Evolutionary conservation across 2,113 vertebrate species (phyloP), one percentile per base, ranked within the genome.

Genomic region (Artemisiospiza belli): DNA sequence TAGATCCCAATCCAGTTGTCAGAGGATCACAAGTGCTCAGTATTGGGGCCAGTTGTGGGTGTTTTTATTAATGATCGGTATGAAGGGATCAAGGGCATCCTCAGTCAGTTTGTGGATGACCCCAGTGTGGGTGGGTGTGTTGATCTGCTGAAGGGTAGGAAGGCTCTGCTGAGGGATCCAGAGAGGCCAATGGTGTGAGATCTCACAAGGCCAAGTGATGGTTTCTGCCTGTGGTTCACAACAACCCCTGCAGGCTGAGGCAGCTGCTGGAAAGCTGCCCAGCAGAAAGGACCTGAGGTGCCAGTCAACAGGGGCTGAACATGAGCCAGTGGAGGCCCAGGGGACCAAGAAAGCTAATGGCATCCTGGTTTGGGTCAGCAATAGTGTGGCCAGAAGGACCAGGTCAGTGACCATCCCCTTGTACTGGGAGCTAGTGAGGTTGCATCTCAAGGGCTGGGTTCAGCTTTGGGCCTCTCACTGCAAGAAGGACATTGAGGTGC

Each of bases 111-210:
- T 78, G 35, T 57, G 27, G 19, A 49, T 62, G 25, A 62, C 5
- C 10, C 21, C 25, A 35, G 0, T 1, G 0, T 62, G 12, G 27
- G 4, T 63, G 18, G 6, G 12, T 1, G 0, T 23, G 8, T 33
- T 57, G 31, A 57, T 63, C 30, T 70, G 22, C 10, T 21, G 23
- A 19, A 57, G 35, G 15, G 25, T 7, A 28, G 35, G 15, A 61
- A 11, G 9, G 10, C 30, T 49, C 41, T 47, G 19, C 43, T 28
- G 35, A 63, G 35, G 13, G 12, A 33, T 57, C 12, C 46, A 11
- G 31, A 24, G 41, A 37, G 11, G 22, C 25, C 64, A 28, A 1
- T 28, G 9, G 10, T 27, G 3, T 20, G 35, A 63, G 49, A 62
- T 51, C 18, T 12, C 15, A 16, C 22, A 70, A 19, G 31, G 6